These are phyloP conservation scores for Drosophila eugracilis DNA, from an alignment of 1,140 invertebrate genomes.

Conservation along the genomic window DNA sequence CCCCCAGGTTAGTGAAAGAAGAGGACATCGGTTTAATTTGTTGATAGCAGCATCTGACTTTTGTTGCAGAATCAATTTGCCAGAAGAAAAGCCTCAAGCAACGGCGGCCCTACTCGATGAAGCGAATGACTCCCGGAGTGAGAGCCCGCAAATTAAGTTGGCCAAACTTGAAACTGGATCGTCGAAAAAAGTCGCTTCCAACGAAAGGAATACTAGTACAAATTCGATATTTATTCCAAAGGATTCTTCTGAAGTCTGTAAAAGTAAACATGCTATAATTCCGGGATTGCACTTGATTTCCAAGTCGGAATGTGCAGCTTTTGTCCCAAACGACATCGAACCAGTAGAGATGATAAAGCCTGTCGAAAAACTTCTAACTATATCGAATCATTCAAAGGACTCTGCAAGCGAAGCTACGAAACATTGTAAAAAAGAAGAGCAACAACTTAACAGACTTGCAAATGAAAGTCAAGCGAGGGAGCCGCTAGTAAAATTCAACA, in stretches of 20 bases:
- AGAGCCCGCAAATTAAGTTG: background rate
- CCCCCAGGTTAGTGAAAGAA: slow-evolving; percentile 32
- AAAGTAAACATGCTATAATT: background rate
- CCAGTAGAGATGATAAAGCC: background rate
- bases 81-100: background rate
- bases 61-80: slow-evolving; percentile 6
- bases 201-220: background rate
- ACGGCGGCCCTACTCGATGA: background rate
- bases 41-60: slow-evolving; percentile 24
- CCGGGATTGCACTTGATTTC: background rate
- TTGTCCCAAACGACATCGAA: background rate
- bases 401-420: background rate
- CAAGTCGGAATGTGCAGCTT: background rate
- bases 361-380: too few species aligned
- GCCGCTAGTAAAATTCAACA: background rate
- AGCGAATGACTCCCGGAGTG: background rate
- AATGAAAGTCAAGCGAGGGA: background rate
- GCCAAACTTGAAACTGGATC: background rate
- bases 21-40: background rate
- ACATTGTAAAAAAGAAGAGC: background rate
- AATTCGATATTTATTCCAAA: too few species aligned
- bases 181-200: background rate
- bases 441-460: too few species aligned
- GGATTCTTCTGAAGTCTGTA: background rate
- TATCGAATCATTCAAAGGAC: background rate